Evolutionary conservation across 1,140 invertebrate species (phyloP).

Genomic region (Panagrolaimus sp.): DNA sequence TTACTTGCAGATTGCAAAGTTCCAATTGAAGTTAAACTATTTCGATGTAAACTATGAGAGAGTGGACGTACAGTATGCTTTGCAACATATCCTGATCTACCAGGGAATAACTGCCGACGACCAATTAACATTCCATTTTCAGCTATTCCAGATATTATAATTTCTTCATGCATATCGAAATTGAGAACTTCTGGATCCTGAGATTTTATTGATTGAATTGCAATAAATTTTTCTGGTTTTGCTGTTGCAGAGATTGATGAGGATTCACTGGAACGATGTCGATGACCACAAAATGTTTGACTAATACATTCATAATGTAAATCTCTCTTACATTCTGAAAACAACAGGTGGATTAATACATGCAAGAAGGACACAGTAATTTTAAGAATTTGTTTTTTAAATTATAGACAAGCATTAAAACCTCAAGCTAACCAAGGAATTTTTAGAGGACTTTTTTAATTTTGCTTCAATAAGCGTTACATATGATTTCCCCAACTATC

Average conservation of each 20-base stretch:
- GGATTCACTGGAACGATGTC: neutral
- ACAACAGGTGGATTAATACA: too few species aligned
- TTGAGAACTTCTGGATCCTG: conserved; percentile 4
- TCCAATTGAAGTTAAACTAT: too few species aligned
- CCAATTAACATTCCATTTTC: neutral
- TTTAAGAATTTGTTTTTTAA: too few species aligned
- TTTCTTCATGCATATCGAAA: neutral
- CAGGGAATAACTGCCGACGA: neutral
- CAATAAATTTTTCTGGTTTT: neutral
- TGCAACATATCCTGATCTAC: neutral
- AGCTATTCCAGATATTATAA: neutral
- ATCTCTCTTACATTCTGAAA: conserved; percentile 2
- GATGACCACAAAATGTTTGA: neutral
- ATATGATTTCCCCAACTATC: too few species aligned
- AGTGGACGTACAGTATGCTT: neutral
- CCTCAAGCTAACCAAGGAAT: too few species aligned
- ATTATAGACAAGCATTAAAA: too few species aligned
- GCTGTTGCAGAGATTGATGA: too few species aligned
- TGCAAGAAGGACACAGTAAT: too few species aligned
- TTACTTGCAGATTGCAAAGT: too few species aligned
- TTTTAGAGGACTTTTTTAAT: too few species aligned
- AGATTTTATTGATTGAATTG: neutral
- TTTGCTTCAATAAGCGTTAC: too few species aligned
- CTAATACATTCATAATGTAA: conserved; percentile 4
- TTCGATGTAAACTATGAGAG: neutral